A percentile compares a stretch with the other conserved stretches of the same genome.
These are phyloP conservation scores for Patiria miniata DNA, from an alignment of 35 echinoderm and acorn worm genomes.

Conservation along the genomic window DNA sequence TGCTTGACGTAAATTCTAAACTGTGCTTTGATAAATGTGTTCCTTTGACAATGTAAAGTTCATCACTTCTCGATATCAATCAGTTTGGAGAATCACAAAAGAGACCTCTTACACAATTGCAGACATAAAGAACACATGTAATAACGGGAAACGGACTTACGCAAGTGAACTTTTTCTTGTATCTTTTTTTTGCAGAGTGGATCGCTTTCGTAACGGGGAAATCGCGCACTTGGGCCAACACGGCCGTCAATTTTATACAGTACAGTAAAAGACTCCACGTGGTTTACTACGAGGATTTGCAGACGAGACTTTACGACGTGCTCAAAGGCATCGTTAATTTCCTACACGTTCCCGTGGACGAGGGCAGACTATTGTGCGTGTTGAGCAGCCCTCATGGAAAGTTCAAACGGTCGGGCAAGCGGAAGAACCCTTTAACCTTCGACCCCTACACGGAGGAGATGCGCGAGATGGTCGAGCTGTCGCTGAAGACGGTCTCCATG, in stretches of 20 bases:
- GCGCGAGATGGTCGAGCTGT: slow-evolving; percentile 74
- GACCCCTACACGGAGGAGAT: slow-evolving; percentile 97
- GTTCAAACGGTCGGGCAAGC: slow-evolving; percentile 79
- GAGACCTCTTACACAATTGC: neutral
- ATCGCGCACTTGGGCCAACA: slow-evolving; percentile 96
- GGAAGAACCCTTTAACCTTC: slow-evolving; percentile 56
- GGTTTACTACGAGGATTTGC: slow-evolving; percentile 93
- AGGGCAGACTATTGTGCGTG: slow-evolving; percentile 79
- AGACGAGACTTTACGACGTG: slow-evolving; percentile 51
- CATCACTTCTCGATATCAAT: too few species aligned
- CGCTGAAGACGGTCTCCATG: slow-evolving; percentile 89
- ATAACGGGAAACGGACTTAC: neutral
- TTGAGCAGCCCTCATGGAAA: slow-evolving; percentile 78
- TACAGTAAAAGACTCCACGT: slow-evolving; percentile 80
- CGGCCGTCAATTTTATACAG: slow-evolving; percentile 87
- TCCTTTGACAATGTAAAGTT: too few species aligned
- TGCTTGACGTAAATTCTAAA: too few species aligned
- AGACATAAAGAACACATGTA: neutral
- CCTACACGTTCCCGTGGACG: slow-evolving; percentile 50
- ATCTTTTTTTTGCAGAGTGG: slow-evolving; percentile 71
- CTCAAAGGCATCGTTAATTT: slow-evolving; percentile 72
- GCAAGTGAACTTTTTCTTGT: neutral
- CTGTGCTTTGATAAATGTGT: too few species aligned
- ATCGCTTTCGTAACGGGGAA: slow-evolving; percentile 94
- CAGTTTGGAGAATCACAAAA: too few species aligned